Evolutionary conservation across 2,113 vertebrate species (phyloP).

Genomic region (Struthio camelus): DNA sequence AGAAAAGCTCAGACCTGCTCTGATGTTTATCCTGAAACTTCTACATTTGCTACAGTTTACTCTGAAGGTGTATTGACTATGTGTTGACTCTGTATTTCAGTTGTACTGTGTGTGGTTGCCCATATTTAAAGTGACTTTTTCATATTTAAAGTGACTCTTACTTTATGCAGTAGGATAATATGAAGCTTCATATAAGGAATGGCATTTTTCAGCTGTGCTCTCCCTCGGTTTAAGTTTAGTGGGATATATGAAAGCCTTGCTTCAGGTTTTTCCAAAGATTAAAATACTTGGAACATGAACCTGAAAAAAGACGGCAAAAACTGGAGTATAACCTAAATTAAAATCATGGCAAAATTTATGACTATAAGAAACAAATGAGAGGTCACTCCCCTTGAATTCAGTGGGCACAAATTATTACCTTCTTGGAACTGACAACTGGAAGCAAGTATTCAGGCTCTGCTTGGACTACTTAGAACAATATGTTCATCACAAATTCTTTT

Average conservation of each 20-base stretch:
- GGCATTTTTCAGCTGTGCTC: background rate
- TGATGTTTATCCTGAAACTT: slow-evolving; percentile 38
- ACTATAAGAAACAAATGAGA: background rate
- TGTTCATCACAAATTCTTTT: background rate
- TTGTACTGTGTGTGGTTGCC: background rate
- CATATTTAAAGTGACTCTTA: background rate
- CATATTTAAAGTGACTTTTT: background rate
- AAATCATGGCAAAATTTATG: background rate
- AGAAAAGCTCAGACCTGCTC: slow-evolving; percentile 23
- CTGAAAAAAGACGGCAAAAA: background rate
- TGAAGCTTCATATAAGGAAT: slow-evolving; percentile 27
- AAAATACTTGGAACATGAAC: too few species aligned
- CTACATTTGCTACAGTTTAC: background rate
- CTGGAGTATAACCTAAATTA: background rate
- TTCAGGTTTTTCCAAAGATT: background rate
- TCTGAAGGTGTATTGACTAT: slow-evolving; percentile 9
- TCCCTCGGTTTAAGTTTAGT: slow-evolving; percentile 14
- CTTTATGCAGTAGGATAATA: background rate
- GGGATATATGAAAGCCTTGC: background rate
- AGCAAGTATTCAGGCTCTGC: background rate
- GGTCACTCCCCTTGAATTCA: background rate
- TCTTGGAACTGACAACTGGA: background rate
- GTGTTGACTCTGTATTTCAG: background rate
- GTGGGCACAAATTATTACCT: background rate
- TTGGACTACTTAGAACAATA: background rate